Evolutionary conservation across 2,797 vertebrate genomes (phyloP).

Genomic region (Eptatretus atami): DNA sequence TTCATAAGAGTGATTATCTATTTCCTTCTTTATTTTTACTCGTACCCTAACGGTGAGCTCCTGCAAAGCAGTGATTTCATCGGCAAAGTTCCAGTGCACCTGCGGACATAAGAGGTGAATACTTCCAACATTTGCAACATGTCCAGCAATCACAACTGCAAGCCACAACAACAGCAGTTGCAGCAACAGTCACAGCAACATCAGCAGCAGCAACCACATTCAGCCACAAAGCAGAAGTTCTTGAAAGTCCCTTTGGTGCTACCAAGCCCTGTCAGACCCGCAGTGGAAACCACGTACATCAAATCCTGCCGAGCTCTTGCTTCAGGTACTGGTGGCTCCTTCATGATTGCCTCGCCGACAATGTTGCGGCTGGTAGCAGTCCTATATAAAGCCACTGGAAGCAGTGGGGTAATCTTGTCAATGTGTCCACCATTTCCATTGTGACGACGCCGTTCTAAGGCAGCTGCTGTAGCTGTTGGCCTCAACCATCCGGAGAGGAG

Average conservation of each 20-base stretch:
- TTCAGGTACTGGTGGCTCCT: constrained; percentile 22
- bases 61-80: constrained; percentile 41
- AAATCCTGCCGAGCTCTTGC: constrained; percentile 70
- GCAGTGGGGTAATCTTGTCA: constrained; percentile 12
- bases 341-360: constrained; percentile 53
- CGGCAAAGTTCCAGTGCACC: constrained; percentile 44
- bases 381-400: constrained; percentile 67
- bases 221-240: not conserved
- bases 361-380: constrained; percentile 61
- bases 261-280: constrained; percentile 50
- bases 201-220: constrained; percentile 15
- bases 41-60: not conserved
- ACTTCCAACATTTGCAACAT: constrained; percentile 58
- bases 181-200: constrained; percentile 20
- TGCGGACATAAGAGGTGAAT: constrained; percentile 63
- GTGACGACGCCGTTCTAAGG: not conserved
- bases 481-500: too few relatives aligned
- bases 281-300: constrained; percentile 66
- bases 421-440: not conserved
- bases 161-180: constrained; percentile 1
- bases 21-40: too few relatives aligned
- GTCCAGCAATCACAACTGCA: constrained; percentile 35
- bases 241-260: constrained; percentile 36
- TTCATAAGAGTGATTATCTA: too few relatives aligned
- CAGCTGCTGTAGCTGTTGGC: not conserved